A percentile compares a stretch with the other conserved stretches of the same genome.
These are phyloP conservation scores for Diachrysia chrysitis DNA, from an alignment of 2,888 invertebrate species.

Conservation along the genomic window DNA sequence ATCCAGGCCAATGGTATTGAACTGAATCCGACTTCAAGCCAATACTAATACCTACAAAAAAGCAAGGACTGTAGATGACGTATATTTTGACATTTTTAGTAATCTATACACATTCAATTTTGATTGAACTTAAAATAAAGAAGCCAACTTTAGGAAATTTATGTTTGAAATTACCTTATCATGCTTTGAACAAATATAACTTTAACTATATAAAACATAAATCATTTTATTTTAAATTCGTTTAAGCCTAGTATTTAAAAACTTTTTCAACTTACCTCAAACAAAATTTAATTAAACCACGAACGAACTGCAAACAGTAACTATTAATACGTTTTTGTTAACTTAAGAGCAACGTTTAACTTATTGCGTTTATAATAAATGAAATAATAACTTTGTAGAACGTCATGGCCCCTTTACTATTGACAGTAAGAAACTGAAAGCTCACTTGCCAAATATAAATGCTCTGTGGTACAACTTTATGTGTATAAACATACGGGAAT, in stretches of 20 bases:
- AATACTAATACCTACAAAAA: no score
- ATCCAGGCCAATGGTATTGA: no score
- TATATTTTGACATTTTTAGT: no score
- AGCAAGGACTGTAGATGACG: no score
- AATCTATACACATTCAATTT: no score
- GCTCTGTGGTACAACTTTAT: slow-evolving; percentile 52
- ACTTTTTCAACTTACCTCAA: background rate
- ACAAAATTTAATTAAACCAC: slow-evolving; percentile 32
- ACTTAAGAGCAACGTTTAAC: slow-evolving; percentile 33
- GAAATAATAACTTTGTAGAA: slow-evolving; percentile 60
- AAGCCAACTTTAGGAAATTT: no score
- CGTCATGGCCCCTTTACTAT: slow-evolving; percentile 60
- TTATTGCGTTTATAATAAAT: slow-evolving; percentile 57
- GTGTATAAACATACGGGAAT: slow-evolving; percentile 29
- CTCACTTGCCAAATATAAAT: slow-evolving; percentile 75
- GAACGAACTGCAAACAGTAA: slow-evolving; percentile 25
- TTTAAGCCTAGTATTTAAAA: background rate
- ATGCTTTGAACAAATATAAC: no score
- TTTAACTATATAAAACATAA: background rate
- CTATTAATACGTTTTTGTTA: slow-evolving; percentile 31
- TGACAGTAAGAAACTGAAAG: slow-evolving; percentile 69
- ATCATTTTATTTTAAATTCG: background rate
- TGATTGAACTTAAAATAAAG: no score
- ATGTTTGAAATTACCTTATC: background rate
- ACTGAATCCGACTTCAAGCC: no score